Evolutionary conservation across 2,113 vertebrate genomes (phyloP), one percentile per base, ranked within the genome.

Genomic region (Neotoma lepida): DNA sequence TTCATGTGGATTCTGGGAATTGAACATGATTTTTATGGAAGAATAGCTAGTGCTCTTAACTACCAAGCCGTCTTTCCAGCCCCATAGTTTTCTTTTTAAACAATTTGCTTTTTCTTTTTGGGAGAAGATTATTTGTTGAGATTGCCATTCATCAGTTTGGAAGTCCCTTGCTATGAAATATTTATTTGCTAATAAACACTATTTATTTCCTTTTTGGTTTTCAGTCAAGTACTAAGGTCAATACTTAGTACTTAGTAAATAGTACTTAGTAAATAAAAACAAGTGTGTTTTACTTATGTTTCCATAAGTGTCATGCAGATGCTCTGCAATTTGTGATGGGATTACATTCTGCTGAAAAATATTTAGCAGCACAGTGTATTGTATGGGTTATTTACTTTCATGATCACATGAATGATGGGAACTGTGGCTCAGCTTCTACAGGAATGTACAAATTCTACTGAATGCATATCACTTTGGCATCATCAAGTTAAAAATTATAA

Each of bases 161-260:
- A 86, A 89, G 66, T 82, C 17, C 3, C 9, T 18, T 58, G 3
- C 9, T 87, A 54, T 66, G 20, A 56, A 90, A 33, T 73, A 58
- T 84, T 77, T 54, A 89, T 88, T 68, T 89, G 20, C 68, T 76
- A 7, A 44, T 54, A 74, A 86, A 28, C 0, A n/a, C 39, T 28
- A 51, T 89, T 81, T 89, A 70, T 13, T 86, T 94, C 15, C 46
- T 85, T 73, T 44, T 44, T 44, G 18, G 66, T 86, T 91, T 91
- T 86, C 41, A 82, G 30, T 76, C 68, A 54, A 2, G 35, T 76
- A 14, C 12, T 35, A 74, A 30, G 9, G 44, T 54, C n/a, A n/a
- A n/a, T n/a, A n/a, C n/a, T n/a, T n/a, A n/a, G n/a, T n/a, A n/a
- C n/a, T n/a, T n/a, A n/a, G n/a, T n/a, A n/a, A n/a, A n/a, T n/a